Conservation (phyloP, 2,113 vertebrate genomes). For the Urocynchramus pylzowi region DNA sequence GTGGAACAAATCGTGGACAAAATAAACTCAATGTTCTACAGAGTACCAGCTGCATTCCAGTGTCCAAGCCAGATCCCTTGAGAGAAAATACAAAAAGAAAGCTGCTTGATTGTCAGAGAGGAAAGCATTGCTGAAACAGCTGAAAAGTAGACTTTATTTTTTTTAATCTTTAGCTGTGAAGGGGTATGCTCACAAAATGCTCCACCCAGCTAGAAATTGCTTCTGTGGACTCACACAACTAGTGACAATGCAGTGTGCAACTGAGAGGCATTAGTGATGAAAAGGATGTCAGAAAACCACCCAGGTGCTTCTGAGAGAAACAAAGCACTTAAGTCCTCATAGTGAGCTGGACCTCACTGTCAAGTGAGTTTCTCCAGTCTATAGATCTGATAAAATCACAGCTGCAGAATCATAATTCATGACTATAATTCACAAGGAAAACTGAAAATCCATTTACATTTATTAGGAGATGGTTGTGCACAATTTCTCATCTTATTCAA, state of each 20-base stretch:
- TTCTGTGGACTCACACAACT: not conserved
- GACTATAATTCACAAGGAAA: conserved; percentile 49
- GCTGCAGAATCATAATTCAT: conserved; percentile 3
- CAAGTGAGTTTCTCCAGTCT: not conserved
- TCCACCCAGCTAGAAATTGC: not conserved
- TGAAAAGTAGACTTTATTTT: not conserved
- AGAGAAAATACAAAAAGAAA: not conserved
- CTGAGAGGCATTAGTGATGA: not conserved
- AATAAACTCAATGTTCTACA: not conserved
- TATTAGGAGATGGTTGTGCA: conserved; percentile 60
- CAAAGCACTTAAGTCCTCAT: not conserved
- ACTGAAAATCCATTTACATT: conserved; percentile 47
- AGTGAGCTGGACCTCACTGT: not conserved
- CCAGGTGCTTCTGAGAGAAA: not conserved
- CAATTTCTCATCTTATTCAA: conserved; percentile 46
- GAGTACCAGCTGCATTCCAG: conserved; percentile 1
- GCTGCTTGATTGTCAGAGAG: conserved; percentile 1
- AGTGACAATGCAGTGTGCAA: not conserved
- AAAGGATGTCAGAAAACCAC: not conserved
- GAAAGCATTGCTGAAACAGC: not conserved
- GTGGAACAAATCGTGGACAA: not conserved
- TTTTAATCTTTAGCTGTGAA: not conserved
- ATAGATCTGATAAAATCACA: not conserved
- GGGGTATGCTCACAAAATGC: not conserved
- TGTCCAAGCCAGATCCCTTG: not conserved